Conservation (phyloP, 1,140 invertebrate species). For the Sarcophaga peregrina region DNA sequence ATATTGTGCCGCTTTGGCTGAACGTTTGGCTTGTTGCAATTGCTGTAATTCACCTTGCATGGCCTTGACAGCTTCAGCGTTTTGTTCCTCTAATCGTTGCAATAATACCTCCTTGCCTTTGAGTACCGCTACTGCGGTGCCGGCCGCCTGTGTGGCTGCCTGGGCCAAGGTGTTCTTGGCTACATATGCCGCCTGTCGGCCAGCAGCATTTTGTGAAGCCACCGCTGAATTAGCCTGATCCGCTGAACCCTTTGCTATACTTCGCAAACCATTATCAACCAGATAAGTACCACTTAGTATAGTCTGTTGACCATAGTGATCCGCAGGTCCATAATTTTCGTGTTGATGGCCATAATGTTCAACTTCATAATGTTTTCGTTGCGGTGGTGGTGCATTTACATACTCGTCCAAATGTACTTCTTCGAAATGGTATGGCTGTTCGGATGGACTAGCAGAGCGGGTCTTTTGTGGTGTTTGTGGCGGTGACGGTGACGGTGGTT, state of each 20-base stretch:
- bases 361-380: background rate
- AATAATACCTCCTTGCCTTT: slow-evolving; percentile 72
- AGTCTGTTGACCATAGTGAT: slow-evolving; percentile 11
- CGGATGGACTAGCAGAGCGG: slow-evolving; percentile 30
- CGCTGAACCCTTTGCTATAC: slow-evolving; percentile 75
- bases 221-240: slow-evolving; percentile 74
- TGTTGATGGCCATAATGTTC: slow-evolving; percentile 25
- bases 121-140: slow-evolving; percentile 68
- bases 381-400: slow-evolving; percentile 38
- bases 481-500: slow-evolving; percentile 45
- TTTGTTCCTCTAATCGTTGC: slow-evolving; percentile 69
- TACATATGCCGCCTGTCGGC: slow-evolving; percentile 70
- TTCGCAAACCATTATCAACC: slow-evolving; percentile 64
- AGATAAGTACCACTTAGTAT: slow-evolving; percentile 48
- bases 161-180: slow-evolving; percentile 71
- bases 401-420: slow-evolving; percentile 57
- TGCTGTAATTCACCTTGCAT: slow-evolving; percentile 69
- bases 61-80: slow-evolving; percentile 67
- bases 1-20: slow-evolving; percentile 70
- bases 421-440: slow-evolving; percentile 56
- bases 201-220: slow-evolving; percentile 67
- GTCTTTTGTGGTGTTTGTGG: slow-evolving; percentile 49
- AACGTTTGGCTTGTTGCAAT: slow-evolving; percentile 70
- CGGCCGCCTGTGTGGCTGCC: slow-evolving; percentile 67
- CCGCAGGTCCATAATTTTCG: slow-evolving; percentile 19